These are phyloP conservation scores for Desoria tigrina DNA, from an alignment of 2,888 invertebrate species.

Conservation along the genomic window DNA sequence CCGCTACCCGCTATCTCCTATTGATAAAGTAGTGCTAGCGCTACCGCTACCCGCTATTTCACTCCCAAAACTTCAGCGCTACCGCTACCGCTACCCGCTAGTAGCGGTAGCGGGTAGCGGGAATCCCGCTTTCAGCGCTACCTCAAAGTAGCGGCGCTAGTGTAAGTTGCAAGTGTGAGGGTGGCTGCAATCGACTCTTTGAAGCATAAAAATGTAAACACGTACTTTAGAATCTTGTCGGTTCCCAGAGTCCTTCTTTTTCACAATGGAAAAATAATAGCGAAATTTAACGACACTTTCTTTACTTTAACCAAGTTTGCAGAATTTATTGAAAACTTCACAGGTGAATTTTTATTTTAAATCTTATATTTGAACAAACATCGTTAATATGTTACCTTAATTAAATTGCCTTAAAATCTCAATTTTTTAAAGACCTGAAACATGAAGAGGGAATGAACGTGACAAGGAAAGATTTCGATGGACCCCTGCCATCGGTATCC, in stretches of 20 bases:
- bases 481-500: constrained; percentile 83
- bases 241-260: constrained; percentile 86
- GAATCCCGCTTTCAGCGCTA: too few species aligned
- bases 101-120: too few species aligned
- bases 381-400: too few species aligned
- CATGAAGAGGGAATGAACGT: constrained; percentile 68
- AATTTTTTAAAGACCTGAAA: constrained; percentile 62
- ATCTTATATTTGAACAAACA: too few species aligned
- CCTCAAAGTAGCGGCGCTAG: too few species aligned
- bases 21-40: too few species aligned
- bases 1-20: too few species aligned
- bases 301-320: constrained; percentile 77
- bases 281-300: constrained; percentile 79
- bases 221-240: constrained; percentile 87
- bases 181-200: constrained; percentile 77
- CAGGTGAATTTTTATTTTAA: constrained; percentile 57
- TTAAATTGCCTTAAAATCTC: too few species aligned
- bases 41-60: too few species aligned
- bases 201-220: constrained; percentile 64
- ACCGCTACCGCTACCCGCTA: too few species aligned
- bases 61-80: too few species aligned
- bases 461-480: constrained; percentile 73
- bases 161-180: too few species aligned
- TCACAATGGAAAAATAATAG: constrained; percentile 82
- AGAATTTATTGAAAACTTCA: constrained; percentile 74